Conservation (phyloP, 2,888 invertebrate species). For the Mactromeris polynyma region DNA sequence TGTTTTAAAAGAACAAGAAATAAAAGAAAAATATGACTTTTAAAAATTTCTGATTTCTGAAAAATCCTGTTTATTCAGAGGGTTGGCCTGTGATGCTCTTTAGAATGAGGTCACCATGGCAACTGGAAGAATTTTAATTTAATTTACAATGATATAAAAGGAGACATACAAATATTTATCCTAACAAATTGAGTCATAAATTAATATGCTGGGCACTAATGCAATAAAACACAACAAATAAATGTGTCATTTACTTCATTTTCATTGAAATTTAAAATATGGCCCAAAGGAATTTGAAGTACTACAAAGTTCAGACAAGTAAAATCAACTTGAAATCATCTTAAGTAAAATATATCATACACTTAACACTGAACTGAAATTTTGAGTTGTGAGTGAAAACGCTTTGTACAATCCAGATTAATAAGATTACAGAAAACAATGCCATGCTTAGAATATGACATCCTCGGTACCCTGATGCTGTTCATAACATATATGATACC, state of each 20-base stretch:
- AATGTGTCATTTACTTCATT: not conserved
- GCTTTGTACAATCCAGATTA: not conserved
- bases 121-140: not conserved
- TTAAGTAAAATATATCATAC: not conserved
- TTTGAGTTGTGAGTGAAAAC: not conserved
- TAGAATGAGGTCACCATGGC: not conserved
- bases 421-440: not conserved
- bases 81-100: too few species aligned
- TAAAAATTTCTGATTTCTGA: too few species aligned
- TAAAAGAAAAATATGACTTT: too few species aligned
- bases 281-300: not conserved
- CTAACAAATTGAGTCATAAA: not conserved
- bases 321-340: not conserved
- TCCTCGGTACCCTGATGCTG: too few species aligned
- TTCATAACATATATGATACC: too few species aligned
- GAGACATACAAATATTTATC: not conserved
- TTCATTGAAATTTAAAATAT: not conserved
- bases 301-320: slow-evolving; percentile 3
- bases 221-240: not conserved
- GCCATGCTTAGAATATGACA: not conserved
- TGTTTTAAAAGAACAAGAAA: too few species aligned
- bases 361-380: not conserved
- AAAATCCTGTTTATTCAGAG: too few species aligned
- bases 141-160: not conserved
- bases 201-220: not conserved